These are phyloP conservation scores for Panthera uncia DNA, from an alignment of 2,113 vertebrate genomes.

Conservation along the genomic window DNA sequence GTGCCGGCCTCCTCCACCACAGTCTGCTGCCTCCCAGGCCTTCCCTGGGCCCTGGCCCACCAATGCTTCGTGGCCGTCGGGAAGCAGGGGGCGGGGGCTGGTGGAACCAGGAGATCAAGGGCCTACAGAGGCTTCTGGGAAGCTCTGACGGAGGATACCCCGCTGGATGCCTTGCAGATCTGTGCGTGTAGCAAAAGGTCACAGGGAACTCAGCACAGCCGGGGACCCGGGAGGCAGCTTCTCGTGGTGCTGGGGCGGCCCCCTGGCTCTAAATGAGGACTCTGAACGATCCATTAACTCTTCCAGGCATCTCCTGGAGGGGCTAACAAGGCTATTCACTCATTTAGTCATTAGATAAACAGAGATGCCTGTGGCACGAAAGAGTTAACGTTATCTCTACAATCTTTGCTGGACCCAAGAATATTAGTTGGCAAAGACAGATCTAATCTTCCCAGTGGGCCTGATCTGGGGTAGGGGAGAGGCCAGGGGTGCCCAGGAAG, in stretches of 20 bases:
- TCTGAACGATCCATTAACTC: neutral
- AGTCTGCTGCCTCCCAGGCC: neutral
- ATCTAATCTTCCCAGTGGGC: neutral
- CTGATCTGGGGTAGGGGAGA: neutral
- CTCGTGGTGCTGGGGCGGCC: neutral
- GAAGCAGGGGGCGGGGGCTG: neutral
- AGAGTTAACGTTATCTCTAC: neutral
- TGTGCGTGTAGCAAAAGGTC: neutral
- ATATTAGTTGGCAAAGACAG: neutral
- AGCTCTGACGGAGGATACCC: neutral
- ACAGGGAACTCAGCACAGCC: neutral
- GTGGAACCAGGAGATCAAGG: neutral
- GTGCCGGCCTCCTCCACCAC: neutral
- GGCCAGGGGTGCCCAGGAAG: neutral
- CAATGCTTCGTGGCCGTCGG: neutral
- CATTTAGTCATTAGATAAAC: neutral
- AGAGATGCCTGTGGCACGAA: neutral
- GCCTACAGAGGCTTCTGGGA: neutral
- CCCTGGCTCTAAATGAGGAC: neutral
- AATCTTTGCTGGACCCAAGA: neutral
- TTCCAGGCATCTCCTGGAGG: neutral
- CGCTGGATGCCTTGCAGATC: neutral
- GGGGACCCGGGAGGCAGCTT: neutral
- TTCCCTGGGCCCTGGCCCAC: neutral
- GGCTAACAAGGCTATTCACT: neutral